A percentile compares a stretch with the other conserved stretches of the same genome.
phyloP scores from a whole-genome alignment of 1,140 invertebrate genomes.

The Pseudomyrmex gracilis region DNA sequence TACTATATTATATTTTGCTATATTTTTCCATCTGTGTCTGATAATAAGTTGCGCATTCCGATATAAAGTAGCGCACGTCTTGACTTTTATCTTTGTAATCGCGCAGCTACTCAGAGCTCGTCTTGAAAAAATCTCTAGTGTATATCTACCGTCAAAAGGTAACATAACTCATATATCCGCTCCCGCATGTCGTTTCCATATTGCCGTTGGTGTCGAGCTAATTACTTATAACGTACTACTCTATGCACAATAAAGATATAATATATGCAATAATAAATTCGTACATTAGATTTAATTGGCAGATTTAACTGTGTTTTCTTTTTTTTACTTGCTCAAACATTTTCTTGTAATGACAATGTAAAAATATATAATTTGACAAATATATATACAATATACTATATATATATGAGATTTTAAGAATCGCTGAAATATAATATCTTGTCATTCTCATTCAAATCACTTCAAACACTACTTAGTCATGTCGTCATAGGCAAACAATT shows the following conservation, averaged over 20 bases:
- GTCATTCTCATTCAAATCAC: background rate
- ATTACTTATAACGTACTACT: constrained; percentile 38
- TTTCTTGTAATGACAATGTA: too few relatives aligned
- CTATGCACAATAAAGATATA: constrained; percentile 8
- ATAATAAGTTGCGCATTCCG: background rate
- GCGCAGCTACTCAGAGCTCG: constrained; percentile 14
- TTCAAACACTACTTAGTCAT: constrained; percentile 6
- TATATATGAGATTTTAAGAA: constrained; percentile 18
- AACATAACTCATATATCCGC: constrained; percentile 3
- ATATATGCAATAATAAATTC: constrained; percentile 12
- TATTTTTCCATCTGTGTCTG: background rate
- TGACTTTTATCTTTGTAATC: constrained; percentile 23
- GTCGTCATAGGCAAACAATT: constrained; percentile 7
- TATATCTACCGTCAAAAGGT: constrained; percentile 34
- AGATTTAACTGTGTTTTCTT: background rate
- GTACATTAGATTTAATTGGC: constrained; percentile 42
- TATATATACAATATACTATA: background rate
- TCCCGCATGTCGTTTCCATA: constrained; percentile 5
- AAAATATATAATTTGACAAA: too few relatives aligned
- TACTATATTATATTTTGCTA: too few relatives aligned
- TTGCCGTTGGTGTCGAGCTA: constrained; percentile 13
- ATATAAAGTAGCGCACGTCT: constrained; percentile 4
- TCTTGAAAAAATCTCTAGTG: constrained; percentile 3
- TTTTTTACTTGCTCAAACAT: background rate
- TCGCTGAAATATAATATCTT: constrained; percentile 28